Percentiles rank a stretch among this genome's conserved stretches.
phyloP scores from a whole-genome alignment of 1,140 invertebrate genomes.

The Lepidurus apus region DNA sequence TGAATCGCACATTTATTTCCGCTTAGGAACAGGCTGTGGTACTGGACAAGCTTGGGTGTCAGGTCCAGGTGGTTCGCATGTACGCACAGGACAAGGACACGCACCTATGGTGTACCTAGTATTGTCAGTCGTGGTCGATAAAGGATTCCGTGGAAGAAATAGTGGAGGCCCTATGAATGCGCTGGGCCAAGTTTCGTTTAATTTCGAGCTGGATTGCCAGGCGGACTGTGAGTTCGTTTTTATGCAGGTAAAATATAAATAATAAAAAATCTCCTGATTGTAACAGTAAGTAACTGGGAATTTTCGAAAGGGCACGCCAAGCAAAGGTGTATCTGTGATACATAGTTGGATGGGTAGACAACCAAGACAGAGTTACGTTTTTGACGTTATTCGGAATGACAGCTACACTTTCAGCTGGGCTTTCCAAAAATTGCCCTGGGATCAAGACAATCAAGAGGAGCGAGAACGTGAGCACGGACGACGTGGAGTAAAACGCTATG shows the following conservation, averaged over 20 bases:
- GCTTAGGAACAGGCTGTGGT: slow-evolving; percentile 43
- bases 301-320: slow-evolving; percentile 41
- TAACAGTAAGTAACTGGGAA: neutral
- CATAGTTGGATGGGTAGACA: slow-evolving; percentile 48
- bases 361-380: slow-evolving; percentile 43
- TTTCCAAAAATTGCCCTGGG: slow-evolving; percentile 51
- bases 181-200: slow-evolving; percentile 49
- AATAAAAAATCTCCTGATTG: neutral
- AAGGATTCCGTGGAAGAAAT: slow-evolving; percentile 49
- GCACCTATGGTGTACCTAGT: slow-evolving; percentile 49
- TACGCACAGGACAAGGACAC: slow-evolving; percentile 47
- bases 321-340: slow-evolving; percentile 45
- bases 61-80: slow-evolving; percentile 44
- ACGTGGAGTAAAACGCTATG: slow-evolving; percentile 24
- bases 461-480: neutral
- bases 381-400: slow-evolving; percentile 47
- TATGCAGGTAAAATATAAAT: slow-evolving; percentile 46
- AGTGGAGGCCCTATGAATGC: slow-evolving; percentile 33
- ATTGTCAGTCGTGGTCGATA: slow-evolving; percentile 46
- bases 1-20: neutral
- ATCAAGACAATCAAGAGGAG: slow-evolving; percentile 36
- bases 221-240: slow-evolving; percentile 51
- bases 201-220: slow-evolving; percentile 51
- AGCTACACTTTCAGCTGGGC: slow-evolving; percentile 53
- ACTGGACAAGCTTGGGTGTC: slow-evolving; percentile 46